Evolutionary conservation across 92 coral and sea anemone genomes (phyloP).

Genomic region (Scolanthus callimorphus): DNA sequence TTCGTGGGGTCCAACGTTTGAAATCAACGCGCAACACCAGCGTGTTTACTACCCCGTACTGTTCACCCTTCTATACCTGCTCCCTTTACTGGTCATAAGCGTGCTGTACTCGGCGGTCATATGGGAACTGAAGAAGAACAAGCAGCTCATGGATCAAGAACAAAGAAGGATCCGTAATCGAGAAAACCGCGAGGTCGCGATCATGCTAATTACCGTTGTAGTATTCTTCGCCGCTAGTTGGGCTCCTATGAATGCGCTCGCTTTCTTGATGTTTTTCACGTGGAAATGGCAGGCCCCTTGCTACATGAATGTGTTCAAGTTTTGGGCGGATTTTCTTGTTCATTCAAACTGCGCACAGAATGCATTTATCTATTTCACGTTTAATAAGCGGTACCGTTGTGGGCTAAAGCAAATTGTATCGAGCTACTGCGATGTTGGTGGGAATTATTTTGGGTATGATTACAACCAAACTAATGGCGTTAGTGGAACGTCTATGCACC

Average conservation of each 20-base stretch:
- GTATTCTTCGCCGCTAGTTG: constrained; percentile 40
- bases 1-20: constrained; percentile 16
- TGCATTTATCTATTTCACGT: constrained; percentile 44
- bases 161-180: constrained; percentile 40
- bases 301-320: neutral
- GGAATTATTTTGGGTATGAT: neutral
- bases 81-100: constrained; percentile 46
- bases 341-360: constrained; percentile 47
- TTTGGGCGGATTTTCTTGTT: constrained; percentile 18
- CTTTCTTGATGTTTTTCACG: constrained; percentile 6
- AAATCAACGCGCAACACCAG: constrained; percentile 1
- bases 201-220: constrained; percentile 50
- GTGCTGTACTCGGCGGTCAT: constrained; percentile 45
- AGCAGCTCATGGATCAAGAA: constrained; percentile 30
- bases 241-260: constrained; percentile 7
- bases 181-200: constrained; percentile 48
- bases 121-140: constrained; percentile 21
- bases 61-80: constrained; percentile 20
- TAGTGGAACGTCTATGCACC: neutral
- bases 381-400: constrained; percentile 18
- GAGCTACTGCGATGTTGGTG: neutral
- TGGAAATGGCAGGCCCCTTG: neutral
- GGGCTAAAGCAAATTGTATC: constrained; percentile 10
- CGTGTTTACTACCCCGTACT: constrained; percentile 12
- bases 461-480: neutral